Base-by-base conservation (phyloP, 1,140 invertebrate genomes). In the Euura lappo region DNA sequence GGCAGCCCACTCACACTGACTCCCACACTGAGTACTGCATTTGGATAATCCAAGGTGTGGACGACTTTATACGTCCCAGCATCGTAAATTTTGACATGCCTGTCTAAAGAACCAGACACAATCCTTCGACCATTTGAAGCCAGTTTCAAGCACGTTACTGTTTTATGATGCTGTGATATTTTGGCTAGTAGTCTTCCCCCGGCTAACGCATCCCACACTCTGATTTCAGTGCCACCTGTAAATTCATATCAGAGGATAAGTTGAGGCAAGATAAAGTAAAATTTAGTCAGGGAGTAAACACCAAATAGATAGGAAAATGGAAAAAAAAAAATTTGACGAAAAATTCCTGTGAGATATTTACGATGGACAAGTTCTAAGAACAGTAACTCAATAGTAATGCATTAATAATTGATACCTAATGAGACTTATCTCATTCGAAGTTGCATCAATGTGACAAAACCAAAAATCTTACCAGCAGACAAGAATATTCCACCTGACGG, bases 31-130 rank as follows among this genome's bases (percentile, higher is more conserved):
- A 99, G 89, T 68, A 99, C 91, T 44, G 96, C 92, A 89, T 97
- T 98, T 6, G 97, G 93, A 85, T 96, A 98, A 81, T 95, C 94
- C 43, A 98, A 89, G 10, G 95, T 95, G 79, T 98, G 95, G 8
- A 98, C 93, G 2, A 93, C 90, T 88, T 96, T 94, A 82, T 97
- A 98, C 2, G 93, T 94, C 71, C 92, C 90, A 67, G 96, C 89
- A 84, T 99, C 95, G 87, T 98, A 98, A 77, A 99, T 93, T 89
- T 99, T 99, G 0, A 99, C 93, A 88, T 98, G 96, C 78, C 95
- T 91, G 83, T 99, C 98, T 65, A 99, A 88, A 2, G 96, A 97
- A 5, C 93, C 96, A 6, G 97, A 98, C 75, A 99, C 82, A 51
- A 99, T 88, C 79, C 95, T 90, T 72, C 92, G 93, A 44, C 93